Evolutionary conservation across 1,140 invertebrate species (phyloP).

Genomic region (Leptinotarsa defecta): DNA sequence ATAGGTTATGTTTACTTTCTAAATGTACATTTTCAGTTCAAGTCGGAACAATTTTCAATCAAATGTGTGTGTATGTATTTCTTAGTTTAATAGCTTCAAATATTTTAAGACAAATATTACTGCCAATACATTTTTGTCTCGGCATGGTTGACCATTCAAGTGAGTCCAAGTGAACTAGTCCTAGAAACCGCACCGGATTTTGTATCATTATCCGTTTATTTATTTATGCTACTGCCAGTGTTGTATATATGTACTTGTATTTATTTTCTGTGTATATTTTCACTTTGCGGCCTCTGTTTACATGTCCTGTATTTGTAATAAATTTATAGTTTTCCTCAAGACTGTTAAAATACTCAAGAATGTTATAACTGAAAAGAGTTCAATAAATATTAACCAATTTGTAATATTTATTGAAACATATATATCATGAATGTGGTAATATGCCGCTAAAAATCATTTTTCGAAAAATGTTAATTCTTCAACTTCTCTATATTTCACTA

Average conservation of each 20-base stretch:
- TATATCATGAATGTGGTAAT: no score
- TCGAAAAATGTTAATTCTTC: no score
- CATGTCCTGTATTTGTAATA: not conserved
- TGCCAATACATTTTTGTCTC: not conserved
- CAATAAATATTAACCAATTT: not conserved
- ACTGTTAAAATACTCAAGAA: conserved; percentile 26
- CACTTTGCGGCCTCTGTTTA: not conserved
- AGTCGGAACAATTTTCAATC: not conserved
- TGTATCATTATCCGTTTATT: conserved; percentile 19
- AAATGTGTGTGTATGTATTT: not conserved
- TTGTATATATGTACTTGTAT: conserved; percentile 24
- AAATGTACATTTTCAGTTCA: not conserved
- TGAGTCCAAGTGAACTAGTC: conserved; percentile 12
- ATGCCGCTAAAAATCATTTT: no score
- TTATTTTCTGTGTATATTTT: conserved; percentile 23
- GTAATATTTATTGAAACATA: not conserved
- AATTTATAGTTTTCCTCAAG: conserved; percentile 17
- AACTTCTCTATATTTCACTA: no score
- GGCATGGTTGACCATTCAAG: not conserved
- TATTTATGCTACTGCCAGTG: conserved; percentile 27
- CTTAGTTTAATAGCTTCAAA: not conserved
- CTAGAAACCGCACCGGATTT: conserved; percentile 9
- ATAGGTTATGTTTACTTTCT: not conserved
- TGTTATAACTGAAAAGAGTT: not conserved
- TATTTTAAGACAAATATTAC: not conserved